Conservation (phyloP, 2,888 invertebrate genomes). For the Embidobia sp. region DNA sequence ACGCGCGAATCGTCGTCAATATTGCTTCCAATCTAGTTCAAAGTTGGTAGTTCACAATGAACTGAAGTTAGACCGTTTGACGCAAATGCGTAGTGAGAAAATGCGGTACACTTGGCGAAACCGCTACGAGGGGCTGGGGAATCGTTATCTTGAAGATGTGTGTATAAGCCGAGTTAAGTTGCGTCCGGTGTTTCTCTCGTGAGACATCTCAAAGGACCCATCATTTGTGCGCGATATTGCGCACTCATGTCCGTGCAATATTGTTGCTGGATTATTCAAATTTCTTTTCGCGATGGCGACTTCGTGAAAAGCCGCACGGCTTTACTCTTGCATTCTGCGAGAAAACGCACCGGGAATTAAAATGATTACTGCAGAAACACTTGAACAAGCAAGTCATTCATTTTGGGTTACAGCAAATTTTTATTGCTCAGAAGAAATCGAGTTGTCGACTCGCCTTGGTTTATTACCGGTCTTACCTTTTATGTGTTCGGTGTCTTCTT, state of each 20-base stretch:
- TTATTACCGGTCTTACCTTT: too few relatives aligned
- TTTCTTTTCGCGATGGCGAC: constrained; percentile 18
- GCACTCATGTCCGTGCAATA: constrained; percentile 7
- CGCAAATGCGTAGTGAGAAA: constrained; percentile 66
- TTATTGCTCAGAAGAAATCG: too few relatives aligned
- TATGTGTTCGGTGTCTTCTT: too few relatives aligned
- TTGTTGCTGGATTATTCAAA: constrained; percentile 34
- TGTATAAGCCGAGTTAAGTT: constrained; percentile 38
- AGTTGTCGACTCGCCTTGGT: too few relatives aligned
- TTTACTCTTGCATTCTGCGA: not conserved
- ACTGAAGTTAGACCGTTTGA: constrained; percentile 60
- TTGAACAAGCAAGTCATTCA: not conserved
- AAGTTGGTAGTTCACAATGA: constrained; percentile 25
- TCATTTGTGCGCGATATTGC: constrained; percentile 32
- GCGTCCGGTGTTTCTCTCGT: constrained; percentile 32
- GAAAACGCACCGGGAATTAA: not conserved
- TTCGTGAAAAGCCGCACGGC: not conserved
- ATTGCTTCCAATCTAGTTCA: constrained; percentile 14
- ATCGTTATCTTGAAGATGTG: constrained; percentile 55
- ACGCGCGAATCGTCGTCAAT: constrained; percentile 11
- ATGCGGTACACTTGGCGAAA: constrained; percentile 56
- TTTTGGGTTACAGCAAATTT: too few relatives aligned
- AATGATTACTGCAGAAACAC: not conserved
- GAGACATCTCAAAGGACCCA: constrained; percentile 37
- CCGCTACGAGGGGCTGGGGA: constrained; percentile 68